These are phyloP conservation scores for Onychomys arenicola DNA, from an alignment of 2,797 vertebrate genomes.

Conservation along the genomic window DNA sequence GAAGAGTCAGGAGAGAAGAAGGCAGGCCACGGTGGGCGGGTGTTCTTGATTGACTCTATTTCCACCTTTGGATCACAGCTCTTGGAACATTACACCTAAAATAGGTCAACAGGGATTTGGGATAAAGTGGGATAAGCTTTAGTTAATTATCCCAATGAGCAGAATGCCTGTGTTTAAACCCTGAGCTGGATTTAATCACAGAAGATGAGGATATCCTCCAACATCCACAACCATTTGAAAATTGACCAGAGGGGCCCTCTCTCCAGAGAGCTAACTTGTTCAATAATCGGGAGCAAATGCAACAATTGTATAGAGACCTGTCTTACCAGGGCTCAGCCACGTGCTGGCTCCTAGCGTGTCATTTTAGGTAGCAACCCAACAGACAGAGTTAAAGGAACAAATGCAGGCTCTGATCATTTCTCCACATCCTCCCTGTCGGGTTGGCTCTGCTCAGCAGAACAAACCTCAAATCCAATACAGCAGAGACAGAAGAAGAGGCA, in stretches of 20 bases:
- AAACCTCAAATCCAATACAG: conserved; percentile 73
- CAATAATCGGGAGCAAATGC: background rate
- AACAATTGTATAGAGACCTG: background rate
- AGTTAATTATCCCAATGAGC: conserved; percentile 80
- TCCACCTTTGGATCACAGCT: conserved; percentile 58
- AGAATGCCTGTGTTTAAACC: conserved; percentile 77
- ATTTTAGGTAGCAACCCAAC: conserved; percentile 33
- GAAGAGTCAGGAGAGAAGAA: background rate
- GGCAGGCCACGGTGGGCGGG: background rate
- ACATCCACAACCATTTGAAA: conserved; percentile 67
- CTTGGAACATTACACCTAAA: conserved; percentile 68
- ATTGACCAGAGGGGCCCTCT: conserved; percentile 32
- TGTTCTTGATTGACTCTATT: background rate
- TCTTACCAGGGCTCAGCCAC: background rate
- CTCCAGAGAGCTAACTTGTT: conserved; percentile 35
- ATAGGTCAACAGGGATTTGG: conserved; percentile 81
- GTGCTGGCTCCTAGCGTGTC: background rate
- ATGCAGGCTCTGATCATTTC: conserved; percentile 41
- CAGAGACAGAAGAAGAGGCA: conserved; percentile 49
- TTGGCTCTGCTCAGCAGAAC: conserved; percentile 42
- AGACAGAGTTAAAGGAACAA: conserved; percentile 80
- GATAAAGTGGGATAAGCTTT: conserved; percentile 73
- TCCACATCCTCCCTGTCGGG: conserved; percentile 8
- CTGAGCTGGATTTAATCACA: conserved; percentile 73
- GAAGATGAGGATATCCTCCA: conserved; percentile 69